Evolutionary conservation across 2,113 vertebrate genomes (phyloP).

Genomic region (Leptobrachium leishanense): DNA sequence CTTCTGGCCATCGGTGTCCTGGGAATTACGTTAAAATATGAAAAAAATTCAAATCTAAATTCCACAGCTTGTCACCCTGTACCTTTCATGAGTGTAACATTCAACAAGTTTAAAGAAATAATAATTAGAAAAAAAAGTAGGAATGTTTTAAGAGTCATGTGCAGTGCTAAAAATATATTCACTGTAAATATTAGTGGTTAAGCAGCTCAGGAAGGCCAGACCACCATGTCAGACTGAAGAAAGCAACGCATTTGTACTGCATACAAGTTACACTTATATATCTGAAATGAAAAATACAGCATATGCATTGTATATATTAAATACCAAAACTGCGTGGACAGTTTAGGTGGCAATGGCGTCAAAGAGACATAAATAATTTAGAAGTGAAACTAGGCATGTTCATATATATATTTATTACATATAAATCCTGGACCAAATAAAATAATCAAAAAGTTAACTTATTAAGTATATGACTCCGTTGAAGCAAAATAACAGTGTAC

Average conservation of each 20-base stretch:
- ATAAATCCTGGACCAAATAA: not conserved
- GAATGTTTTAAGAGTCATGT: slow-evolving; percentile 39
- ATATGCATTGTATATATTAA: too few species aligned
- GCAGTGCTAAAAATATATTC: slow-evolving; percentile 47
- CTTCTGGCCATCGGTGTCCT: slow-evolving; percentile 32
- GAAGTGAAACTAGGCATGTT: too few species aligned
- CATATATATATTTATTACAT: not conserved
- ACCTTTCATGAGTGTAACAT: slow-evolving; percentile 43
- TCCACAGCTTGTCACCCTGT: slow-evolving; percentile 34
- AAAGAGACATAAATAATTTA: too few species aligned
- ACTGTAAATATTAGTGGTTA: slow-evolving; percentile 48
- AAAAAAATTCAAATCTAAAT: slow-evolving; percentile 43
- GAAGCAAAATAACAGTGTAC: too few species aligned
- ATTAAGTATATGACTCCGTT: too few species aligned
- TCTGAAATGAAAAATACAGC: slow-evolving; percentile 3
- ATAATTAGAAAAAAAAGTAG: slow-evolving; percentile 10
- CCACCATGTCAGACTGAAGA: slow-evolving; percentile 40
- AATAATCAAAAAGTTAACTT: too few species aligned
- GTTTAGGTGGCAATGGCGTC: too few species aligned
- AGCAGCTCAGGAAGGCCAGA: slow-evolving; percentile 29
- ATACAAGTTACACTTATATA: slow-evolving; percentile 9
- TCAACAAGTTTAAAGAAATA: slow-evolving; percentile 24
- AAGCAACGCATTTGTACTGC: slow-evolving; percentile 32
- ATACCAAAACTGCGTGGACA: too few species aligned
- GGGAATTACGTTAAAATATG: slow-evolving; percentile 47